Conservation (phyloP, 1,140 invertebrate genomes). For the Drosophila sechellia region DNA sequence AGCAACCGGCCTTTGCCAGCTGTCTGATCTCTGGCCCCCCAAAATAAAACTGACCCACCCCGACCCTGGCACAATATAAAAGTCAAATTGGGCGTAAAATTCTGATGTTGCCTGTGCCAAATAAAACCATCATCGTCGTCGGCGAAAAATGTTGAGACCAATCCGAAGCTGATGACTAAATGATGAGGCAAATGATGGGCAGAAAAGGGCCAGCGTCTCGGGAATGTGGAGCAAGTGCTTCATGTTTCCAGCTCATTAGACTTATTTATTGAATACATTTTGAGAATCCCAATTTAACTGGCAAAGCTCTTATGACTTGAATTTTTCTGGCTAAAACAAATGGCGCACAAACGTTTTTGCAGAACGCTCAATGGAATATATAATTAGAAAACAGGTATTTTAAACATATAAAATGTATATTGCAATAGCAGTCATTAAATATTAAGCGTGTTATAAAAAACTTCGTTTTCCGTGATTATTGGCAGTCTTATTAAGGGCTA, state of each 20-base stretch:
- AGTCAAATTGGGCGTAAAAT: constrained; percentile 72
- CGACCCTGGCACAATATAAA: constrained; percentile 59
- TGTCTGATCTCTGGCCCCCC: constrained; percentile 32
- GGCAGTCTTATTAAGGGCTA: no score
- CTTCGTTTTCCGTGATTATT: no score
- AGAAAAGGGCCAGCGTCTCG: constrained; percentile 23
- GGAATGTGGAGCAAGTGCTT: constrained; percentile 23
- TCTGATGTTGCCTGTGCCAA: constrained; percentile 47
- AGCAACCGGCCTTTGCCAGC: constrained; percentile 51
- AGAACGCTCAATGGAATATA: background rate
- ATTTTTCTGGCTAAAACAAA: background rate
- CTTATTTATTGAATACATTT: constrained; percentile 41
- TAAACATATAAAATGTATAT: no score
- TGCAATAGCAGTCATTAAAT: no score
- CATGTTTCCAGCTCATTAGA: constrained; percentile 50
- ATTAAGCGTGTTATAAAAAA: no score
- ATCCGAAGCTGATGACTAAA: constrained; percentile 49
- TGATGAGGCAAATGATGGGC: constrained; percentile 39
- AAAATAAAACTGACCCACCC: constrained; percentile 20
- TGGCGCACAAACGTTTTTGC: background rate
- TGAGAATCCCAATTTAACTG: constrained; percentile 7
- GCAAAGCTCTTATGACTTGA: background rate
- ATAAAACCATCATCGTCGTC: constrained; percentile 65
- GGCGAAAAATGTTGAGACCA: constrained; percentile 47
- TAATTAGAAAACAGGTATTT: no score